Conservation (phyloP, 2,888 invertebrate species). For the Eucriotettix oculatus region DNA sequence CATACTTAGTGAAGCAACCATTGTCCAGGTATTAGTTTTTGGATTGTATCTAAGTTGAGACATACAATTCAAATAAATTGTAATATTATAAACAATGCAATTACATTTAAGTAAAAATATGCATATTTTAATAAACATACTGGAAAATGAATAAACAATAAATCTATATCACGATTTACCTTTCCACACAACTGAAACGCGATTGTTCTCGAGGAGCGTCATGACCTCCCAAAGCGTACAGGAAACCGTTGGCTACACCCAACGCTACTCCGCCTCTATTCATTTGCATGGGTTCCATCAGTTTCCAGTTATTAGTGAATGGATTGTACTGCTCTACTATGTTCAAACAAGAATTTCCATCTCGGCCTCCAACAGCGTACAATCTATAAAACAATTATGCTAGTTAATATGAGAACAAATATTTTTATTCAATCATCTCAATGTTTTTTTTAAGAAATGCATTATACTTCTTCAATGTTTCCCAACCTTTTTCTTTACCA, state of each 20-base stretch:
- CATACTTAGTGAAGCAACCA: conserved; percentile 64
- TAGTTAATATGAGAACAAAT: not conserved
- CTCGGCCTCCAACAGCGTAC: conserved; percentile 85
- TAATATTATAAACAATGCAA: too few species aligned
- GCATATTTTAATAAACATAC: too few species aligned
- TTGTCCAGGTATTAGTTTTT: conserved; percentile 71
- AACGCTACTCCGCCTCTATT: conserved; percentile 81
- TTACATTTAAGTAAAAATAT: too few species aligned
- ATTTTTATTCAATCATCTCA: too few species aligned
- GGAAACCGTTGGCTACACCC: conserved; percentile 69
- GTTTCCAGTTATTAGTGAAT: conserved; percentile 63
- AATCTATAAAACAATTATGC: conserved; percentile 35
- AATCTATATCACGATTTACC: conserved; percentile 37
- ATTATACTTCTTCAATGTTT: too few species aligned
- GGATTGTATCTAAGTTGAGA: conserved; percentile 32
- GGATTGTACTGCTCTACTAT: conserved; percentile 72
- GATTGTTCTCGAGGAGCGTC: conserved; percentile 77
- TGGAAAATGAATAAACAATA: not conserved
- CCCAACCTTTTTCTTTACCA: too few species aligned
- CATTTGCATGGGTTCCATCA: conserved; percentile 73
- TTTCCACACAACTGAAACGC: conserved; percentile 78
- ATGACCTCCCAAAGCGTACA: conserved; percentile 87
- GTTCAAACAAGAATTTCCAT: conserved; percentile 76
- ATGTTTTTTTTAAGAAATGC: too few species aligned
- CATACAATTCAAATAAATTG: too few species aligned